These are phyloP conservation scores for Catharus bicknelli DNA, from an alignment of 2,113 vertebrate species.

Conservation along the genomic window DNA sequence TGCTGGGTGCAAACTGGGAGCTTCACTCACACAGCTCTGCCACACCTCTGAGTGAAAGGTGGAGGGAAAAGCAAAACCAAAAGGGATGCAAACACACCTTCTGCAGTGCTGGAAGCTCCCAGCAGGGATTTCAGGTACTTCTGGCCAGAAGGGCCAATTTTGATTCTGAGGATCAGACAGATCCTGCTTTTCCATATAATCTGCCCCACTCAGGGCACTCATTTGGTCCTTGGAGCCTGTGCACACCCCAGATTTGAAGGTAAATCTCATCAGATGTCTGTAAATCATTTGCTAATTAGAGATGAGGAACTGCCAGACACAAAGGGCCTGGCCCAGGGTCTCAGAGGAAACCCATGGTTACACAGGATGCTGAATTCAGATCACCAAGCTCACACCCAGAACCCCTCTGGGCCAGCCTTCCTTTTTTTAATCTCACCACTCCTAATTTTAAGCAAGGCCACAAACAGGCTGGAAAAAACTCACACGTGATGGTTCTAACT, in stretches of 20 bases:
- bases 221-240: background rate
- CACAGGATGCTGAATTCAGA: background rate
- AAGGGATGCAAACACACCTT: background rate
- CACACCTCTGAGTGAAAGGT: background rate
- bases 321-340: slow-evolving; percentile 41
- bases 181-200: slow-evolving; percentile 12
- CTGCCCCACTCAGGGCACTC: background rate
- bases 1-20: rapidly evolving
- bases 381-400: background rate
- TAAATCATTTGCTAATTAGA: background rate
- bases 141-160: slow-evolving; percentile 15
- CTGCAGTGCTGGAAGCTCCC: background rate
- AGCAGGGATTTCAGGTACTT: background rate
- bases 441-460: background rate
- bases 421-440: background rate
- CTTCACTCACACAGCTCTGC: background rate
- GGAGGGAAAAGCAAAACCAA: background rate
- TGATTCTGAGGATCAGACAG: background rate
- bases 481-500: background rate
- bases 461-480: background rate
- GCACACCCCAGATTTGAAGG: background rate
- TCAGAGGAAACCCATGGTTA: slow-evolving; percentile 8
- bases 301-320: slow-evolving; percentile 18
- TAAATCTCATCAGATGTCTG: background rate
- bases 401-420: background rate